Conservation (phyloP, 2,797 vertebrate genomes). For the Melanogrammus aeglefinus region DNA sequence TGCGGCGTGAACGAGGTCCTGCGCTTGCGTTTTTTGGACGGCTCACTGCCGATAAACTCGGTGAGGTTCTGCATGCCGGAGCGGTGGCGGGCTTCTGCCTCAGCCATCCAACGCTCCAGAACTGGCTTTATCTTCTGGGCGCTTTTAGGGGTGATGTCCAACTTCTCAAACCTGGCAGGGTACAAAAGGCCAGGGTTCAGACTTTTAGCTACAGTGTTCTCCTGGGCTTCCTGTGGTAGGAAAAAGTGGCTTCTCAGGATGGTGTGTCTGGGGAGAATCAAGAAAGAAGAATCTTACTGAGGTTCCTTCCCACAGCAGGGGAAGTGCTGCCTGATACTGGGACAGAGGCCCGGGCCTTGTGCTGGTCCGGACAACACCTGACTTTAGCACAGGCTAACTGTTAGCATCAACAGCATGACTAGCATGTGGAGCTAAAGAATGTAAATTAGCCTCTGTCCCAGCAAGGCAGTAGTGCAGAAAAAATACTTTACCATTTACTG, state of each 20-base stretch:
- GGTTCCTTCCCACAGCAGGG: conserved; percentile 93
- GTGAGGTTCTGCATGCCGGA: conserved; percentile 99
- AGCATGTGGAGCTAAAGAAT: neutral
- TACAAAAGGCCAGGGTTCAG: conserved; percentile 99
- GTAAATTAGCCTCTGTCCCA: neutral
- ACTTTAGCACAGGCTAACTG: conserved; percentile 2
- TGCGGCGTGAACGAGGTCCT: conserved; percentile 99
- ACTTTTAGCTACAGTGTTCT: conserved; percentile 99
- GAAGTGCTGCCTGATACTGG: conserved; percentile 86
- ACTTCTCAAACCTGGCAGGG: conserved; percentile 99
- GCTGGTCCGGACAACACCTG: conserved; percentile 9
- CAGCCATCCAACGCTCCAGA: conserved; percentile 99
- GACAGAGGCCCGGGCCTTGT: conserved; percentile 57
- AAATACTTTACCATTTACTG: conserved; percentile 64
- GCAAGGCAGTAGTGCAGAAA: conserved; percentile 67
- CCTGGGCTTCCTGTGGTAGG: conserved; percentile 99
- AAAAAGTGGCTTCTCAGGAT: conserved; percentile 99
- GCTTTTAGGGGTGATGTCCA: conserved; percentile 99
- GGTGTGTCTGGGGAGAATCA: conserved; percentile 99
- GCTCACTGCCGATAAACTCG: conserved; percentile 99
- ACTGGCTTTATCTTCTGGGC: conserved; percentile 99
- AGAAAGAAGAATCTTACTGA: conserved; percentile 99
- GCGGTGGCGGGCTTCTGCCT: conserved; percentile 99
- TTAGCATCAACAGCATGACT: neutral
- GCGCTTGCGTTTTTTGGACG: conserved; percentile 99